phyloP scores from a whole-genome alignment of 2,113 vertebrate species.

The Corvus hawaiiensis region DNA sequence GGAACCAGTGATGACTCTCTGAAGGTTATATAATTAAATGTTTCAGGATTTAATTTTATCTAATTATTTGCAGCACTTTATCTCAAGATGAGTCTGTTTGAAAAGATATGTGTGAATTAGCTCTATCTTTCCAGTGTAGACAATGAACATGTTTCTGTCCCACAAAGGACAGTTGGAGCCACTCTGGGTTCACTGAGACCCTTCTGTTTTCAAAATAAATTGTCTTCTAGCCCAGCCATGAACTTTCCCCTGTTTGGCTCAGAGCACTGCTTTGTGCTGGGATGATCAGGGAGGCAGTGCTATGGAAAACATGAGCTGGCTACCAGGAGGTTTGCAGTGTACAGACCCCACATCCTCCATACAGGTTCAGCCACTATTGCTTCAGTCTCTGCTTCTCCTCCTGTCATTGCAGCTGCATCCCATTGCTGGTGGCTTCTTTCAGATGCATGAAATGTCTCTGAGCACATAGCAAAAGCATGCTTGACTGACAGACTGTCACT shows the following conservation, averaged over 20 bases:
- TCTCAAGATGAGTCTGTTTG: background rate
- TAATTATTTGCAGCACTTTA: background rate
- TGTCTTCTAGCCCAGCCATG: background rate
- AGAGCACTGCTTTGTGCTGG: background rate
- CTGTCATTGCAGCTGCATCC: background rate
- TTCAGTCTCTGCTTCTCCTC: background rate
- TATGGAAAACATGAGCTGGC: background rate
- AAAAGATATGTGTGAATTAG: background rate
- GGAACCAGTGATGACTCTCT: background rate
- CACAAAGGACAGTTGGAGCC: background rate
- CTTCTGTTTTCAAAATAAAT: background rate
- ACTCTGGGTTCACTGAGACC: background rate
- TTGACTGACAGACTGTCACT: conserved; percentile 29
- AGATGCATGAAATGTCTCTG: background rate
- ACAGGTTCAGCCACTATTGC: background rate
- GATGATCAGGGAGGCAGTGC: background rate
- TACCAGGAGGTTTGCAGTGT: background rate
- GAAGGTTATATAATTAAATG: background rate
- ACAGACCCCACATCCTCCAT: background rate
- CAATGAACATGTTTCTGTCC: background rate
- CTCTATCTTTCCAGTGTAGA: background rate
- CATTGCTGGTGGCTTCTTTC: background rate
- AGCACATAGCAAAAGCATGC: background rate
- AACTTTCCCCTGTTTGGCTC: background rate
- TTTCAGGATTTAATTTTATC: background rate